Percentiles rank a stretch among this genome's conserved stretches.
phyloP scores from a whole-genome alignment of 2,797 vertebrate species.

The Ctenochaetus hawaiiensis region DNA sequence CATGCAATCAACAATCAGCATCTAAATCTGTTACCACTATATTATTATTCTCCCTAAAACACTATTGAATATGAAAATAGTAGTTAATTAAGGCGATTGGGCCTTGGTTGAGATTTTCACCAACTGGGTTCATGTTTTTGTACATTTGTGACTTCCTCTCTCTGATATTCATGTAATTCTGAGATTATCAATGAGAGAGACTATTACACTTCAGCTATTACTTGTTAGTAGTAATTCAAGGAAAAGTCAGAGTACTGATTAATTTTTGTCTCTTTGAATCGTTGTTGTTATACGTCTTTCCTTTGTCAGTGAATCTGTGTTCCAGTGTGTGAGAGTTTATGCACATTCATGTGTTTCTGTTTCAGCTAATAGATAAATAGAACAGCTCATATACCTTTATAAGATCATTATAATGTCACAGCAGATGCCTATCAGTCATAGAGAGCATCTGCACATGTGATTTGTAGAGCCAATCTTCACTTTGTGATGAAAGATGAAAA shows the following conservation, averaged over 20 bases:
- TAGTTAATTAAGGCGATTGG: background rate
- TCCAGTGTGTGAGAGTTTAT: background rate
- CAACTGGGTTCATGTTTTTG: conserved; percentile 9
- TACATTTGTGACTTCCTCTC: conserved; percentile 1
- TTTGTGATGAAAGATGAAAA: conserved; percentile 51
- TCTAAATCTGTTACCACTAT: conserved; percentile 1
- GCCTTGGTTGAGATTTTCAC: background rate
- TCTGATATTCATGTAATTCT: background rate
- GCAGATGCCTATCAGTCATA: conserved; percentile 48
- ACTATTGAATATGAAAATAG: conserved; percentile 12
- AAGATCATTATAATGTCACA: conserved; percentile 50
- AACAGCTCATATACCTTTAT: conserved; percentile 41
- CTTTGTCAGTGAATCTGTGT: conserved; percentile 14
- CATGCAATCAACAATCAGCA: conserved; percentile 41
- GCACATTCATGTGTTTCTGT: conserved; percentile 36
- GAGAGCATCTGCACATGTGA: conserved; percentile 49
- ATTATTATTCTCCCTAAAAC: conserved; percentile 40
- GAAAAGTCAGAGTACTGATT: background rate
- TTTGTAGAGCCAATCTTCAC: conserved; percentile 49
- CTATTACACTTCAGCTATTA: background rate
- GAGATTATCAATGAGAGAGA: background rate
- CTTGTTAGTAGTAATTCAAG: background rate
- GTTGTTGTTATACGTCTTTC: conserved; percentile 19
- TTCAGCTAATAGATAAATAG: conserved; percentile 27
- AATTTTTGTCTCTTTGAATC: background rate